Conservation (phyloP, 2,888 invertebrate genomes). For the Cancer borealis region DNA sequence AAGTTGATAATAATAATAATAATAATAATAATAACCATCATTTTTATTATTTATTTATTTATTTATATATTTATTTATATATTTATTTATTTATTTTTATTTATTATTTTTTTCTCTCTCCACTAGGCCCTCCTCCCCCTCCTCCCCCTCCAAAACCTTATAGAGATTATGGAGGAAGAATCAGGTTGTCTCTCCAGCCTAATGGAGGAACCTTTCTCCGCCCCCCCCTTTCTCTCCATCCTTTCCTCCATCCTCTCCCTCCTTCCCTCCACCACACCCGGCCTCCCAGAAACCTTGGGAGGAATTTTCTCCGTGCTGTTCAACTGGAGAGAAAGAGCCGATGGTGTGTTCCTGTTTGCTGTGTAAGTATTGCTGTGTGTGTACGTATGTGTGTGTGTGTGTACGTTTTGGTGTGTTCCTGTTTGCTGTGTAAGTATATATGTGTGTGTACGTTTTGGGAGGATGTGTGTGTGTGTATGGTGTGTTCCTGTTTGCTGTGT, state of each 20-base stretch:
- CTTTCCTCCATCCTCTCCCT: neutral
- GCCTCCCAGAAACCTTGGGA: neutral
- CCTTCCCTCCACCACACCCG: constrained; percentile 4
- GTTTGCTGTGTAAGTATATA: no score
- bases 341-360: constrained; percentile 75
- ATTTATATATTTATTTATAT: neutral
- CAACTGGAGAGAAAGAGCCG: constrained; percentile 73
- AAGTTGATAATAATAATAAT: neutral
- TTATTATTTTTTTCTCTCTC: neutral
- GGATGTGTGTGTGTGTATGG: constrained; percentile 61
- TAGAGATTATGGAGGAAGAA: constrained; percentile 68
- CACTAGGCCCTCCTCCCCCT: constrained; percentile 62
- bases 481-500: constrained; percentile 75
- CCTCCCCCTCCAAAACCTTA: constrained; percentile 43
- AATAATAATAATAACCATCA: neutral
- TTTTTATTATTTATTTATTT: neutral
- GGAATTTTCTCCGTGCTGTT: constrained; percentile 63
- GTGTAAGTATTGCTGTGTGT: constrained; percentile 49
- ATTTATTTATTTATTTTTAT: neutral
- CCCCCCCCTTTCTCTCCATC: constrained; percentile 13
- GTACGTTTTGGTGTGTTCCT: neutral
- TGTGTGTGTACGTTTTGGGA: neutral
- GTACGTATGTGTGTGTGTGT: neutral
- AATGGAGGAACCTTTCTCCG: constrained; percentile 71
- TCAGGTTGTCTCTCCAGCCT: constrained; percentile 61